Conservation (phyloP, 2,888 invertebrate genomes). For the Sminthurides aquaticus region DNA sequence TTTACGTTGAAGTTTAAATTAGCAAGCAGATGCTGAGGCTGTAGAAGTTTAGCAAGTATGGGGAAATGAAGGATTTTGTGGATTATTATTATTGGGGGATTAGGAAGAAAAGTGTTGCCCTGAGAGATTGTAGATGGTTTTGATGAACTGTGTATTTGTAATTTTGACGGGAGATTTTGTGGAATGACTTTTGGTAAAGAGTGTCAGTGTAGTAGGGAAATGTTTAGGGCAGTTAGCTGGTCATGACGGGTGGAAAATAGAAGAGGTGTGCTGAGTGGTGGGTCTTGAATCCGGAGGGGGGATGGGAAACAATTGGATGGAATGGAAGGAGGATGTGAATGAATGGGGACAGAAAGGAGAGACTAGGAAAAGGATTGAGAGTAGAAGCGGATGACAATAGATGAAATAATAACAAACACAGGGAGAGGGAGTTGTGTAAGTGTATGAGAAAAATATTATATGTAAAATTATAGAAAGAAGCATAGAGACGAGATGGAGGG, state of each 20-base stretch:
- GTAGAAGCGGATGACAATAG: conserved; percentile 21
- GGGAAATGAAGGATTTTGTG: too few species aligned
- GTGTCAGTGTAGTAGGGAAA: too few species aligned
- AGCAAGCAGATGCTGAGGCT: too few species aligned
- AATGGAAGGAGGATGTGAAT: background rate
- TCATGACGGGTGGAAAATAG: background rate
- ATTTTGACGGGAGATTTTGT: too few species aligned
- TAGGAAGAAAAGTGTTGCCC: too few species aligned
- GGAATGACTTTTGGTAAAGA: too few species aligned
- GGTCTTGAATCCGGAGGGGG: background rate
- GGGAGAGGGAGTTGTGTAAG: conserved; percentile 14
- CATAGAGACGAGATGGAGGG: too few species aligned
- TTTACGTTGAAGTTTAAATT: too few species aligned
- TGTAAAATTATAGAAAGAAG: background rate
- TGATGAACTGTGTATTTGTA: too few species aligned
- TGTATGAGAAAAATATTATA: background rate
- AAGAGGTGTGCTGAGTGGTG: background rate
- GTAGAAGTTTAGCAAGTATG: too few species aligned
- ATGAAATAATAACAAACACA: conserved; percentile 23
- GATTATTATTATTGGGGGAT: too few species aligned
- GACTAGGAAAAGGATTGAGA: conserved; percentile 11
- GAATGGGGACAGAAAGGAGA: conserved; percentile 14
- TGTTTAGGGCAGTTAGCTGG: background rate
- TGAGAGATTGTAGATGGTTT: too few species aligned
- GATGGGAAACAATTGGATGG: background rate